Percentiles rank a stretch among this genome's conserved stretches.
These are phyloP conservation scores for Petrocephalus zakoni DNA, from an alignment of 2,113 vertebrate species.

Conservation along the genomic window DNA sequence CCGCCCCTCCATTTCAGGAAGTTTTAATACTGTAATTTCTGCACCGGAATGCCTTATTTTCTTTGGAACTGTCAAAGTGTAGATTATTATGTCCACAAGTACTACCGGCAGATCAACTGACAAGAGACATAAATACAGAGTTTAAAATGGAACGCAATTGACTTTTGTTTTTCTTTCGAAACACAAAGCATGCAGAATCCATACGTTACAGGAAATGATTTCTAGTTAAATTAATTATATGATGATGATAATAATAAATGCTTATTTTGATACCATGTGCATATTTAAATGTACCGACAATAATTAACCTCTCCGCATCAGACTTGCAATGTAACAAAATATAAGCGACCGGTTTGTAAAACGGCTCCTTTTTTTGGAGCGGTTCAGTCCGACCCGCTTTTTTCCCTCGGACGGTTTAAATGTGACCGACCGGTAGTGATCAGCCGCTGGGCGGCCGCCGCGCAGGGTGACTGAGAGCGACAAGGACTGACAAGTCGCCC, in stretches of 20 bases:
- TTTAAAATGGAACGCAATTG: background rate
- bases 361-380: background rate
- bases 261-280: background rate
- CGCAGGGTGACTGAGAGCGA: constrained; percentile 5
- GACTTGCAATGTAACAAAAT: background rate
- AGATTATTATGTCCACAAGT: background rate
- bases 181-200: background rate
- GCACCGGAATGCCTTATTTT: background rate
- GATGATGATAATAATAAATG: background rate
- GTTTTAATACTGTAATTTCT: background rate
- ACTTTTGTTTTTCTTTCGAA: background rate
- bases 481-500: constrained; percentile 18
- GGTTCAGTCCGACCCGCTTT: background rate
- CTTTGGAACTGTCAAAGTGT: background rate
- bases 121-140: background rate
- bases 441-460: background rate
- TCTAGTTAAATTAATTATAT: background rate
- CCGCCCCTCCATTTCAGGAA: background rate
- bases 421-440: background rate
- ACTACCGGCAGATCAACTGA: background rate
- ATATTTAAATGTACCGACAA: background rate
- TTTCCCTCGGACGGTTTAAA: background rate
- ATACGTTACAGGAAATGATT: background rate
- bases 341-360: background rate
- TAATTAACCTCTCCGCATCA: background rate